Conservation (phyloP, 92 coral and sea anemone genomes). For the Chrysogorgia sp. region DNA sequence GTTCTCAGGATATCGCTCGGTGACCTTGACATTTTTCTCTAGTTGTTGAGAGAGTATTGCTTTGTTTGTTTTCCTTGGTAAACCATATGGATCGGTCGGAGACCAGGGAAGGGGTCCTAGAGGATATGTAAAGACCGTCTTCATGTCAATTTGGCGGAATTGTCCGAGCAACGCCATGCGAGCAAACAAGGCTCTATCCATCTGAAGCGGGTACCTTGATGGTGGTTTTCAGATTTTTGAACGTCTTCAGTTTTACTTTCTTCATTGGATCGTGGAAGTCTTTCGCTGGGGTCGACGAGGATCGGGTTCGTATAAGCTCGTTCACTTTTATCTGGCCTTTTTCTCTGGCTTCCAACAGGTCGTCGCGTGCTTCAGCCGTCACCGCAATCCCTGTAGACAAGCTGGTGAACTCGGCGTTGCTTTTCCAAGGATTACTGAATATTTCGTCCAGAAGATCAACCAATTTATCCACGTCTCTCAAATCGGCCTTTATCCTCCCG, state of each 20-base stretch:
- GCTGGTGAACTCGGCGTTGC: conserved; percentile 57
- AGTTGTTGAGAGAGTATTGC: no score
- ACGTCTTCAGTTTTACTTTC: conserved; percentile 62
- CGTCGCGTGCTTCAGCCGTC: conserved; percentile 59
- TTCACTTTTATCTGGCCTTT: conserved; percentile 38
- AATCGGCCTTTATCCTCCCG: conserved; percentile 58
- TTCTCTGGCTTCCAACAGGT: conserved; percentile 57
- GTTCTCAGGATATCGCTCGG: conserved; percentile 7
- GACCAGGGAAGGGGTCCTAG: no score
- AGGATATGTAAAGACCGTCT: no score
- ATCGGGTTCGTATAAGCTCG: conserved; percentile 56
- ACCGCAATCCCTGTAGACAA: conserved; percentile 63
- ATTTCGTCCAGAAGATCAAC: conserved; percentile 64
- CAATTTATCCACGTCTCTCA: conserved; percentile 56
- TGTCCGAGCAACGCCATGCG: no score
- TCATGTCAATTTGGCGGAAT: no score
- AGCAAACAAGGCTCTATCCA: conserved; percentile 51
- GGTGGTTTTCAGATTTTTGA: conserved; percentile 62
- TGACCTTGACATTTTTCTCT: no score
- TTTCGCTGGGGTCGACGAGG: conserved; percentile 44
- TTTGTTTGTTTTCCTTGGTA: conserved; percentile 13
- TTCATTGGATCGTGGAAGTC: conserved; percentile 66
- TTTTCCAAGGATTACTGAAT: conserved; percentile 62
- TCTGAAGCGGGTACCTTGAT: conserved; percentile 58
- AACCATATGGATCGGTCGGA: conserved; percentile 10